phyloP scores from a whole-genome alignment of 2,113 vertebrate genomes.

The Bos indicus region DNA sequence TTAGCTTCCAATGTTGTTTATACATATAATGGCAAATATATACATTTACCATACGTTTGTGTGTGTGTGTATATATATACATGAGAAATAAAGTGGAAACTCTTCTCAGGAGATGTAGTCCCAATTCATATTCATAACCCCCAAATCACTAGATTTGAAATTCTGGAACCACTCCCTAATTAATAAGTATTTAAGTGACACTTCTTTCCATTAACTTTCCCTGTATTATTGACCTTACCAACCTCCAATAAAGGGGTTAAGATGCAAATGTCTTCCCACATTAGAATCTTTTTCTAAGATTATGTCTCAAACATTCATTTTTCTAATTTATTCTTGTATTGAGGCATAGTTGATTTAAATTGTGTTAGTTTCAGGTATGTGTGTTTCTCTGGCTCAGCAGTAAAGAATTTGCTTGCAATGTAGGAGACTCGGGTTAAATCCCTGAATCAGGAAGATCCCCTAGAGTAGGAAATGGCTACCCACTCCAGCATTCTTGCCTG shows the following conservation, averaged over 20 bases:
- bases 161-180: not conserved
- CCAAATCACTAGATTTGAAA: not conserved
- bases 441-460: not conserved
- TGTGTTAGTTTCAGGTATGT: not conserved
- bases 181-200: not conserved
- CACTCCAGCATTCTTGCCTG: not conserved
- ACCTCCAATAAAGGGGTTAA: not conserved
- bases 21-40: not conserved
- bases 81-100: not conserved
- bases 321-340: not conserved
- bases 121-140: not conserved
- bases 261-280: not conserved
- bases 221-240: not conserved
- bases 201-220: not conserved
- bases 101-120: not conserved
- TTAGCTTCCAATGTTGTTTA: not conserved
- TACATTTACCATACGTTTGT: not conserved
- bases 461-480: not conserved
- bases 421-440: not conserved
- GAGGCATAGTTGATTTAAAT: not conserved
- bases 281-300: not conserved
- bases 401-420: not conserved
- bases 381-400: not conserved
- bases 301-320: not conserved
- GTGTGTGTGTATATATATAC: not conserved